Evolutionary conservation across 2,888 invertebrate genomes (phyloP), one percentile per base, ranked within the genome.

Genomic region (Epistrophe grossulariae): DNA sequence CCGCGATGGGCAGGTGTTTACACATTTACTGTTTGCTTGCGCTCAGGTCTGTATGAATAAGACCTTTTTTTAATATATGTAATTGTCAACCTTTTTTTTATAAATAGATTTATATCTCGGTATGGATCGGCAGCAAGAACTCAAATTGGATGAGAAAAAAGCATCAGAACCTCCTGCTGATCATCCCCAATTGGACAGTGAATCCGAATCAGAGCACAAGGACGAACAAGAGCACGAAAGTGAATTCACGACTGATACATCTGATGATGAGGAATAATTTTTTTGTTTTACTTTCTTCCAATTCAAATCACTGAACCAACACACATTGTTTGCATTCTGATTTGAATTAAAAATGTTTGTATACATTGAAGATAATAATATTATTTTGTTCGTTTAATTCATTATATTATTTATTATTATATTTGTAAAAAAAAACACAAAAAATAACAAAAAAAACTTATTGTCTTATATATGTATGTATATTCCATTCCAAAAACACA

Each of bases 111-210:
- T 99, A 7, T 99, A 99, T 93, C 94, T 99, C 90, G 99, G 99
- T 88, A 98, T 98, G 94, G 99, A 99, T 93, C 98, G 98, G 93
- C 96, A 96, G 90, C 96, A 97, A 91, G 98, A 98, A 93, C 96
- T 99, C 91, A 99, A 98, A 96, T 93, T 99, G 93, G 99, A 99
- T 93, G 99, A 99, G 87, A 97, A 99, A 93, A 98, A 98, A 93
- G 99, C 99, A 35, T 97, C 98, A 88, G 97, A 96, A 90, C 95
- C 98, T 90, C 97, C 98, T 88, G 96, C 95, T 71, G 96, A 97
- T 91, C 98, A 99, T 94, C 98, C 98, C n/a, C 99, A 99, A 93
- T 99, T 99, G 99, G 98, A 99, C 91, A 97, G 97, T 89, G 98
- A 98, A 91, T 98, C 98, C 66, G 98, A 99, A 91, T 96, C 96